phyloP scores from a whole-genome alignment of 2,888 invertebrate genomes.

The Tipula helvola region DNA sequence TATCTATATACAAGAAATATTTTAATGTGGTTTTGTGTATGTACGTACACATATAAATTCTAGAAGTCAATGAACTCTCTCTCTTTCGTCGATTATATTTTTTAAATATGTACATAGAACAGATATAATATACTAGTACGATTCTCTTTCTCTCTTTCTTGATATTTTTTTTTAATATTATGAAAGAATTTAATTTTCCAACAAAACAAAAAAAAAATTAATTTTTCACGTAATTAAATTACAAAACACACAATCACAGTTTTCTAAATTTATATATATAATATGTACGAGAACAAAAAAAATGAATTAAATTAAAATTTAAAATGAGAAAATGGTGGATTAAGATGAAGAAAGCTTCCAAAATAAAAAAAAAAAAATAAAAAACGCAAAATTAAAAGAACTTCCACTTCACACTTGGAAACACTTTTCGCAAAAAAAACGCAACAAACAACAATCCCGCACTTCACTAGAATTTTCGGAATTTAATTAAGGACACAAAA shows the following conservation, averaged over 20 bases:
- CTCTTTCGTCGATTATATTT: constrained; percentile 6
- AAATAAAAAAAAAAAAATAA: neutral
- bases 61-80: constrained; percentile 10
- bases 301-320: neutral
- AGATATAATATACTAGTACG: neutral
- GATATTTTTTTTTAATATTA: neutral
- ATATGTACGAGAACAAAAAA: neutral
- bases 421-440: neutral
- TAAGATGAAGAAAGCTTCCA: neutral
- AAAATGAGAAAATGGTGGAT: neutral
- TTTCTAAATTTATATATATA: neutral
- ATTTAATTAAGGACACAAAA: neutral
- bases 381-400: neutral
- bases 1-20: neutral
- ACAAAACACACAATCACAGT: neutral
- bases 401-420: constrained; percentile 4
- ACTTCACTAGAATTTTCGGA: neutral
- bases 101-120: neutral
- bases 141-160: neutral
- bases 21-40: constrained; percentile 6
- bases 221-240: neutral
- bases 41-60: neutral
- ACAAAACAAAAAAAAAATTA: neutral
- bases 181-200: neutral
- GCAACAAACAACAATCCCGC: neutral